Conservation (phyloP, 2,113 vertebrate species). For the Piprites chloris region DNA sequence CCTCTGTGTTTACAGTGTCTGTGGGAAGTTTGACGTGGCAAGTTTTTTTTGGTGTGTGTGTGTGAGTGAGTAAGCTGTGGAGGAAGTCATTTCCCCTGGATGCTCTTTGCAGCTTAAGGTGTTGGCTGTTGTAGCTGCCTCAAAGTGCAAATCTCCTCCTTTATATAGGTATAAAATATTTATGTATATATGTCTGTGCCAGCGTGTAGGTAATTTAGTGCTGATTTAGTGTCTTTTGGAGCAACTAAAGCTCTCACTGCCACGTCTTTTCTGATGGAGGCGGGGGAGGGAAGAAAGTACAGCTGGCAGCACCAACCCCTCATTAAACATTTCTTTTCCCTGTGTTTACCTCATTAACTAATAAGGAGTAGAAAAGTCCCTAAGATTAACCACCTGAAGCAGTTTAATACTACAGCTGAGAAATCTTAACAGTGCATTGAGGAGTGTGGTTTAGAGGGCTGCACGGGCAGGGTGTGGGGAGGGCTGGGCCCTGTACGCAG, state of each 20-base stretch:
- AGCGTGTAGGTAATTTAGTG: not conserved
- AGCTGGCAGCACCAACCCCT: not conserved
- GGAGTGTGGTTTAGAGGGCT: not conserved
- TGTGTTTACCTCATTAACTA: not conserved
- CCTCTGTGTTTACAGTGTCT: constrained; percentile 6
- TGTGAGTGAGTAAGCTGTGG: not conserved
- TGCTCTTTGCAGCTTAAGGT: not conserved
- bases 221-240: not conserved
- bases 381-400: not conserved
- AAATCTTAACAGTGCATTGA: accelerated
- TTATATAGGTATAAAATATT: not conserved
- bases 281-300: not conserved
- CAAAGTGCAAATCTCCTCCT: not conserved
- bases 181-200: not conserved
- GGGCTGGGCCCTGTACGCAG: not conserved
- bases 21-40: constrained; percentile 78
- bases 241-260: constrained; percentile 39
- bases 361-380: not conserved
- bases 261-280: constrained; percentile 58
- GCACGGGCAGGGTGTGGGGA: accelerated
- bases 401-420: not conserved
- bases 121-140: not conserved
- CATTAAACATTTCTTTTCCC: not conserved
- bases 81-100: not conserved
- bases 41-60: not conserved